phyloP scores from a whole-genome alignment of 2,113 vertebrate species.

The Cinclus mexicanus region DNA sequence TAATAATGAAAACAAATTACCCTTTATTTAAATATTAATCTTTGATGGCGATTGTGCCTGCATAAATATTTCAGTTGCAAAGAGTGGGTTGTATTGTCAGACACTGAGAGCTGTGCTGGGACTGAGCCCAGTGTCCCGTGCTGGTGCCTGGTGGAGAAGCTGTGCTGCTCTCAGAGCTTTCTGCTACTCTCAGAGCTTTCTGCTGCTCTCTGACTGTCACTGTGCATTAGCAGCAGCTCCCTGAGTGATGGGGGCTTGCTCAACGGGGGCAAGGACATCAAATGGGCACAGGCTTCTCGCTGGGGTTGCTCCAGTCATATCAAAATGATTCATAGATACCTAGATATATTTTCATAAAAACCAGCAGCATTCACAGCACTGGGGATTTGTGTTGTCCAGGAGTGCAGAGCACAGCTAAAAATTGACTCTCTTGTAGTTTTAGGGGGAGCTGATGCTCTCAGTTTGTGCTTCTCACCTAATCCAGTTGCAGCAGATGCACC shows the following conservation, averaged over 20 bases:
- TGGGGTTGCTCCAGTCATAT: neutral
- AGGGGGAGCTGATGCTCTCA: neutral
- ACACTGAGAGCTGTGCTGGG: neutral
- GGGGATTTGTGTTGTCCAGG: neutral
- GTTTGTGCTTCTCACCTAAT: neutral
- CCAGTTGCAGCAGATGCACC: neutral
- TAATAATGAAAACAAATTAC: neutral
- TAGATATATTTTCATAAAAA: neutral
- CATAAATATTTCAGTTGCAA: constrained; percentile 20
- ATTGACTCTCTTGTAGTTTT: neutral
- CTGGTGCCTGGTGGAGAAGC: neutral
- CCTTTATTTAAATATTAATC: constrained; percentile 36
- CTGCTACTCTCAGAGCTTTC: neutral
- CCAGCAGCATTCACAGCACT: neutral
- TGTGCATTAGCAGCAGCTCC: neutral
- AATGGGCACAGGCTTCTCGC: neutral
- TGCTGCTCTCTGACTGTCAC: neutral
- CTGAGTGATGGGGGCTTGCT: neutral
- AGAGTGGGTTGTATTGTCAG: neutral
- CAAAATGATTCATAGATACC: neutral
- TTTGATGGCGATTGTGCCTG: neutral
- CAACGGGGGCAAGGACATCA: neutral
- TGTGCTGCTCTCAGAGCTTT: neutral
- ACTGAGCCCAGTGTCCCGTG: neutral
- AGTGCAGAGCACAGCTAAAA: neutral